Conservation (phyloP, 2,797 vertebrate species). For the Telmatherina bonti region DNA sequence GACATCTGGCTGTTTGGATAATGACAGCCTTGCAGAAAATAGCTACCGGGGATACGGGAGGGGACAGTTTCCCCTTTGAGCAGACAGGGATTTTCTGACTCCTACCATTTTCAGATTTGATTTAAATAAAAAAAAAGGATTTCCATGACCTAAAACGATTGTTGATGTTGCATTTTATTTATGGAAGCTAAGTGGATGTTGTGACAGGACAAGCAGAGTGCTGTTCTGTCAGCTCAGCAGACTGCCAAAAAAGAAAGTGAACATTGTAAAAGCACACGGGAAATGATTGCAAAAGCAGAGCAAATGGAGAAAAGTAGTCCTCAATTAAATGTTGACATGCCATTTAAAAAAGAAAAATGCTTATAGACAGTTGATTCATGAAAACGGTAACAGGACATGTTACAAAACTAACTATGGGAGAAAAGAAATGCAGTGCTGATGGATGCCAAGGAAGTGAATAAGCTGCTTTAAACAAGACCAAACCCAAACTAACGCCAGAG, state of each 20-base stretch:
- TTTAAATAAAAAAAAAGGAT: background rate
- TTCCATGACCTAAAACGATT: slow-evolving; percentile 35
- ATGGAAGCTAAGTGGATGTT: slow-evolving; percentile 27
- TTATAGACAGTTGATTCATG: slow-evolving; percentile 10
- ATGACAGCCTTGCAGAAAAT: slow-evolving; percentile 28
- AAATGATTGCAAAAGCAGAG: slow-evolving; percentile 38
- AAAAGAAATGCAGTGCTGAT: slow-evolving; percentile 42
- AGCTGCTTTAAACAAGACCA: slow-evolving; percentile 35
- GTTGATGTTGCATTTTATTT: slow-evolving; percentile 21
- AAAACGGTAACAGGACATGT: slow-evolving; percentile 33
- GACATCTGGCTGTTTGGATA: slow-evolving; percentile 20
- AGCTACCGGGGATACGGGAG: slow-evolving; percentile 26
- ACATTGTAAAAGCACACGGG: slow-evolving; percentile 44
- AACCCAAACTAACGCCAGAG: slow-evolving; percentile 20
- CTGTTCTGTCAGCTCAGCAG: slow-evolving; percentile 45
- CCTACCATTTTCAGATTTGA: slow-evolving; percentile 32
- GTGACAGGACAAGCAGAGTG: slow-evolving; percentile 23
- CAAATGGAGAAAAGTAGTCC: background rate
- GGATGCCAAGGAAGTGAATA: slow-evolving; percentile 37
- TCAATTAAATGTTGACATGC: slow-evolving; percentile 3
- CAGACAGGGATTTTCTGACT: slow-evolving; percentile 47
- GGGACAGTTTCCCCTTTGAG: background rate
- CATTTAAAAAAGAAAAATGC: background rate
- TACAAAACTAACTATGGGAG: slow-evolving; percentile 17
- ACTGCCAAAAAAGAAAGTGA: slow-evolving; percentile 36